phyloP scores from a whole-genome alignment of 2,797 vertebrate genomes.

The Clarias platycephalus region DNA sequence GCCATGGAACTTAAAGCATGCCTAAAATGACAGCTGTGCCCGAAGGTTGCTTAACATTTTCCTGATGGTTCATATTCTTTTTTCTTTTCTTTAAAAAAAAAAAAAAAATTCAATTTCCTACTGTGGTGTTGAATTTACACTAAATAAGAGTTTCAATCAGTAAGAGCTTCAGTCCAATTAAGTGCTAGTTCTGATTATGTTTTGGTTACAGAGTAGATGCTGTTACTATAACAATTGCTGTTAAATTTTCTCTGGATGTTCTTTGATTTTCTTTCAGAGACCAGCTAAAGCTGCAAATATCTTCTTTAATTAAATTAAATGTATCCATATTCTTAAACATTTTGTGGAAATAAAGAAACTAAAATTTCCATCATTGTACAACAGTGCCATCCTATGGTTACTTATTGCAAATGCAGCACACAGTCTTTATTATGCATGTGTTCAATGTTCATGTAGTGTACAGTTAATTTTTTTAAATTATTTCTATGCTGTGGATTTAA shows the following conservation, averaged over 20 bases:
- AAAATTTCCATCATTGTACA: slow-evolving; percentile 3
- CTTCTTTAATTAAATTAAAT: background rate
- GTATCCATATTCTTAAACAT: background rate
- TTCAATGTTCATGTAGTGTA: background rate
- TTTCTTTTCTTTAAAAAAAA: too few species aligned
- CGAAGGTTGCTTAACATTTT: background rate
- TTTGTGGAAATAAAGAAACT: background rate
- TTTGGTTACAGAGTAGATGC: background rate
- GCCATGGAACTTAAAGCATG: background rate
- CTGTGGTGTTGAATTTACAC: background rate
- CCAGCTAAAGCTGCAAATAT: background rate
- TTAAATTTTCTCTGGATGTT: background rate
- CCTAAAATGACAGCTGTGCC: background rate
- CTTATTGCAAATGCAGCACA: slow-evolving; percentile 19
- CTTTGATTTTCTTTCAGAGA: background rate
- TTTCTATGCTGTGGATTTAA: background rate
- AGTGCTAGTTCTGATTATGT: background rate
- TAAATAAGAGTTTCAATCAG: background rate
- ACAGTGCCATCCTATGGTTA: slow-evolving; percentile 49
- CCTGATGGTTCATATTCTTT: background rate
- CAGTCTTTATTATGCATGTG: background rate
- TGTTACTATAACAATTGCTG: background rate
- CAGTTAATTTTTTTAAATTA: background rate
- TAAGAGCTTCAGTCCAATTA: background rate
- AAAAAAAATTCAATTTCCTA: background rate